These are phyloP conservation scores for Drosophila demipolita DNA, from an alignment of 2,888 invertebrate species.

Conservation along the genomic window DNA sequence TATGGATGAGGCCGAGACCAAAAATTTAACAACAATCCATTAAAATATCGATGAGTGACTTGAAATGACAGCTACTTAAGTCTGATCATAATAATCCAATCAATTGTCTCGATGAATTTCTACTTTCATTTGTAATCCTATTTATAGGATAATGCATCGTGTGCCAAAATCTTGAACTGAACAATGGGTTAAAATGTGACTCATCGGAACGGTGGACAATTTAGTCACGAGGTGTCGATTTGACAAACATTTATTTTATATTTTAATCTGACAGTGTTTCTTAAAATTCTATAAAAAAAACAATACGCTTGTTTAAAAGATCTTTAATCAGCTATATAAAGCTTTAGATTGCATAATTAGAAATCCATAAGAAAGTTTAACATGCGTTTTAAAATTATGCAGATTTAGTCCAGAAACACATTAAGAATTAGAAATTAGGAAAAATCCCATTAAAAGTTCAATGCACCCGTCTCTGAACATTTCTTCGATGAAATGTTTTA, in stretches of 20 bases:
- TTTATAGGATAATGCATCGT: neutral
- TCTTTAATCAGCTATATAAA: too few species aligned
- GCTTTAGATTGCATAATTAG: neutral
- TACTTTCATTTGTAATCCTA: neutral
- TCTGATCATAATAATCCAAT: slow-evolving; percentile 8
- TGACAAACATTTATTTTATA: neutral
- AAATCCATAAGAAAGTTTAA: neutral
- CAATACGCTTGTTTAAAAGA: too few species aligned
- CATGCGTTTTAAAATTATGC: slow-evolving; percentile 10
- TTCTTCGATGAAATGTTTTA: slow-evolving; percentile 33
- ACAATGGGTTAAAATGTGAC: neutral
- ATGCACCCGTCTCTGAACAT: slow-evolving; percentile 55
- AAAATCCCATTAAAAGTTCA: slow-evolving; percentile 63
- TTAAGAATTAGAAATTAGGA: slow-evolving; percentile 10
- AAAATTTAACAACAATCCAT: slow-evolving; percentile 16
- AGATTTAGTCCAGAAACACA: slow-evolving; percentile 5
- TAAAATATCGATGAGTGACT: slow-evolving; percentile 7
- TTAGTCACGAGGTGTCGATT: neutral
- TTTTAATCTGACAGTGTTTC: neutral
- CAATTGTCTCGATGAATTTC: neutral
- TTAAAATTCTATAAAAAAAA: neutral
- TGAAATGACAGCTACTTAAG: slow-evolving; percentile 4
- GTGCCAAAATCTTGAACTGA: neutral
- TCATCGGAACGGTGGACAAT: neutral
- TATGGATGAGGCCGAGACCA: slow-evolving; percentile 26